Evolutionary conservation across 2,113 vertebrate genomes (phyloP).

Genomic region (Nesogale talazaci): DNA sequence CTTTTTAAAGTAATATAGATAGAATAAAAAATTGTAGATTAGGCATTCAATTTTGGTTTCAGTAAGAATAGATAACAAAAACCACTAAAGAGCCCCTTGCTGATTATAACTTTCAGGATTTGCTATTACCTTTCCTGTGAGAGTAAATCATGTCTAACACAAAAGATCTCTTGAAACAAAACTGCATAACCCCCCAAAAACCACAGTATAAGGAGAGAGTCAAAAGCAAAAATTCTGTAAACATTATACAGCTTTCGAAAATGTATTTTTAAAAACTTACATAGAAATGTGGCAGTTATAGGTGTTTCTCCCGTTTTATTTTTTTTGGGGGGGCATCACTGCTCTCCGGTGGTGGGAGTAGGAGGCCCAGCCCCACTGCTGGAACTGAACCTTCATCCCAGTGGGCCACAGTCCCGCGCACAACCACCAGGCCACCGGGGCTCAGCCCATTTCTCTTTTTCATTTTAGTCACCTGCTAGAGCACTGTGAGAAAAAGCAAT

Average conservation of each 20-base stretch:
- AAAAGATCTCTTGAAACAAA: constrained; percentile 52
- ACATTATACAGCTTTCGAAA: constrained; percentile 28
- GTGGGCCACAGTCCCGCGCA: too few relatives aligned
- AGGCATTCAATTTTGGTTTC: constrained; percentile 23
- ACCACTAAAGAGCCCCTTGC: constrained; percentile 17
- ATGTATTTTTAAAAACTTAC: constrained; percentile 52
- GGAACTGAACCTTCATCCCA: too few relatives aligned
- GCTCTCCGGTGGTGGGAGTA: too few relatives aligned
- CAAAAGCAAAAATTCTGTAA: constrained; percentile 30
- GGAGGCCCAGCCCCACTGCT: too few relatives aligned
- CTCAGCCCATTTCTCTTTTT: too few relatives aligned
- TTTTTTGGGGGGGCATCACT: too few relatives aligned
- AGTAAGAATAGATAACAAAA: constrained; percentile 16
- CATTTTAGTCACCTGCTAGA: constrained; percentile 36
- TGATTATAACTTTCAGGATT: constrained; percentile 37
- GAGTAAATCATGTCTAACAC: background rate
- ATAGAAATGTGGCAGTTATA: constrained; percentile 53
- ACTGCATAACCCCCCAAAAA: constrained; percentile 10
- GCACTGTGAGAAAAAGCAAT: background rate
- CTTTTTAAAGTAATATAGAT: too few relatives aligned
- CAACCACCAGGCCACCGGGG: too few relatives aligned
- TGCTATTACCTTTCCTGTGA: constrained; percentile 21
- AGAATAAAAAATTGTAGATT: constrained; percentile 31
- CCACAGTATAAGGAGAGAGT: background rate
- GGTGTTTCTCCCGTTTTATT: constrained; percentile 13